A percentile compares a stretch with the other conserved stretches of the same genome.
Conservation (phyloP, 2,888 invertebrate genomes). For the Theretra japonica region DNA sequence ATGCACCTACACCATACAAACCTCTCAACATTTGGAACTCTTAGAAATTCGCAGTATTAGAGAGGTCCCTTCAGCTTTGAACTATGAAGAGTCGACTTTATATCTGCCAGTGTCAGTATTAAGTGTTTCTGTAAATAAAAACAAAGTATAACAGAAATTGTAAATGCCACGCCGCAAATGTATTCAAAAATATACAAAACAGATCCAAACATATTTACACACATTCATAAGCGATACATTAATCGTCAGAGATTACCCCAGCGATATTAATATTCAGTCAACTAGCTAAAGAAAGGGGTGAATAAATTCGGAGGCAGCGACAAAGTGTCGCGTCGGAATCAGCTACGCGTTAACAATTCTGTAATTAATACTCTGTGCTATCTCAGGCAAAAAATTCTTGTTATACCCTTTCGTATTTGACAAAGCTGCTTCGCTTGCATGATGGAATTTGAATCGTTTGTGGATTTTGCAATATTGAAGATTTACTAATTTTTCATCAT, state of each 20-base stretch:
- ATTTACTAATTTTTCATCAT: too few species aligned
- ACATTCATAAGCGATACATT: constrained; percentile 55
- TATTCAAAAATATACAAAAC: constrained; percentile 30
- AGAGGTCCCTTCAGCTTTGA: too few species aligned
- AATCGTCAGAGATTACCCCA: constrained; percentile 74
- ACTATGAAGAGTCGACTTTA: too few species aligned
- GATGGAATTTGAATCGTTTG: too few species aligned
- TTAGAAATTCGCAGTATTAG: too few species aligned
- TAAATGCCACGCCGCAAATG: constrained; percentile 35
- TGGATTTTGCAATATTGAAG: too few species aligned
- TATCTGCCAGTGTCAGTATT: too few species aligned
- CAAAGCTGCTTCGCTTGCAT: too few species aligned
- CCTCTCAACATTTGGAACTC: too few species aligned
- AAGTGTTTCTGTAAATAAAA: too few species aligned
- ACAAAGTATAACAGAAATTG: not conserved
- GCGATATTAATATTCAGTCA: constrained; percentile 78
- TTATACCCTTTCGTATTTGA: not conserved
- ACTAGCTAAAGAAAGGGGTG: constrained; percentile 78
- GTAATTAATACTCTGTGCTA: constrained; percentile 68
- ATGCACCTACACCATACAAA: too few species aligned
- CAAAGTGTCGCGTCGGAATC: constrained; percentile 69
- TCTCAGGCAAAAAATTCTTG: constrained; percentile 22
- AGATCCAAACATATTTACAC: constrained; percentile 40
- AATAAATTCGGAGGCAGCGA: constrained; percentile 64
- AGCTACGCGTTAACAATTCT: constrained; percentile 75